Conservation (phyloP, 2,888 invertebrate species). For the Melieria omissa region DNA sequence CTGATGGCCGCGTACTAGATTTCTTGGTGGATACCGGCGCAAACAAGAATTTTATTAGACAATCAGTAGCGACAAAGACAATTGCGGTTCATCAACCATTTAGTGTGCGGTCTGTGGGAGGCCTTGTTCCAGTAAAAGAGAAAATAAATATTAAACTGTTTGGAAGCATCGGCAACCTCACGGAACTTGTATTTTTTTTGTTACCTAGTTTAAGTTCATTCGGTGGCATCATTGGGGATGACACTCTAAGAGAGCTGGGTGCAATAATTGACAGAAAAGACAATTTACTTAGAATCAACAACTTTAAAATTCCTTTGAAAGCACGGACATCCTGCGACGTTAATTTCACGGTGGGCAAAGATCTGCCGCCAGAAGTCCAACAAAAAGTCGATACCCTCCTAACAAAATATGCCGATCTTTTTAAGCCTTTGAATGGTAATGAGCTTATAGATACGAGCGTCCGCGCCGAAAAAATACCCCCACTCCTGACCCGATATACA, state of each 20-base stretch:
- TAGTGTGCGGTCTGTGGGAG: too few species aligned
- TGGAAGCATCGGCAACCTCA: not conserved
- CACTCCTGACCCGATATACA: too few species aligned
- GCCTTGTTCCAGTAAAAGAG: not conserved
- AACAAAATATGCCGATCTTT: not conserved
- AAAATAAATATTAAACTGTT: not conserved
- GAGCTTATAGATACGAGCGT: conserved; percentile 33
- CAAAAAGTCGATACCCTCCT: not conserved
- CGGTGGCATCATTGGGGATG: conserved; percentile 38
- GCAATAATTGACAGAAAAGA: conserved; percentile 40
- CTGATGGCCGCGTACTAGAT: not conserved
- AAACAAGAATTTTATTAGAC: too few species aligned
- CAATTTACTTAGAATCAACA: too few species aligned
- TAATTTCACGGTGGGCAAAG: not conserved
- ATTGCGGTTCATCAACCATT: too few species aligned
- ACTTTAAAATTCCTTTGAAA: too few species aligned
- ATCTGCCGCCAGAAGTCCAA: not conserved
- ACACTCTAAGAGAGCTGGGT: conserved; percentile 35
- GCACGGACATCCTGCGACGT: too few species aligned
- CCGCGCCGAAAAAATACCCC: too few species aligned
- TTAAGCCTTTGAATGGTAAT: conserved; percentile 7
- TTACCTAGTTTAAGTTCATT: too few species aligned
- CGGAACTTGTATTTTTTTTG: too few species aligned
- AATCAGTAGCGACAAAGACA: too few species aligned
- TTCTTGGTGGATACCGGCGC: too few species aligned